Evolutionary conservation across 2,888 invertebrate genomes (phyloP).

Genomic region (Protonemura montana): DNA sequence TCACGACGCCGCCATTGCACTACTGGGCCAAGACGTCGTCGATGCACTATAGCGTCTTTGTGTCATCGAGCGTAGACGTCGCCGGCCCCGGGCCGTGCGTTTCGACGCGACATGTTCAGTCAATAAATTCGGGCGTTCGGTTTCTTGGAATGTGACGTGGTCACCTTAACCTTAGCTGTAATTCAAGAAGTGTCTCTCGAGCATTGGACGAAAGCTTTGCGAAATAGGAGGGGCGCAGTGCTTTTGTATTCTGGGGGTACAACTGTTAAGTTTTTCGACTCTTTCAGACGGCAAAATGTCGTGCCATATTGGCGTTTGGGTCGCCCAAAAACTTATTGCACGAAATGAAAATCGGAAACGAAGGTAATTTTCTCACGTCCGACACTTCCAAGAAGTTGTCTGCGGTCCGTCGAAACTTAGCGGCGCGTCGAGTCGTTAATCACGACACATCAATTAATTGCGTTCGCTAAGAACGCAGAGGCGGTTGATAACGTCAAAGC

Average conservation of each 20-base stretch:
- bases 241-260: no score
- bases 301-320: no score
- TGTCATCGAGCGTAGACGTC: constrained; percentile 15
- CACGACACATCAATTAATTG: not conserved
- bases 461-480: no score
- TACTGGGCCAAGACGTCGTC: not conserved
- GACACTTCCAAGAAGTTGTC: not conserved
- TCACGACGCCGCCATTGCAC: not conserved
- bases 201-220: no score
- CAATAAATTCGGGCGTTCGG: constrained; percentile 20
- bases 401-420: not conserved
- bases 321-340: no score
- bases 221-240: no score
- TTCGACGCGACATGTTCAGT: not conserved
- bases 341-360: not conserved
- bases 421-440: not conserved
- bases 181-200: not conserved
- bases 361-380: not conserved
- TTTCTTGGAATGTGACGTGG: not conserved
- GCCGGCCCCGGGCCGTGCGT: constrained; percentile 1
- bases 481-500: no score
- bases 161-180: constrained; percentile 14
- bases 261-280: no score
- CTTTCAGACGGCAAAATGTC: no score
- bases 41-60: not conserved